Percentiles rank a stretch among this genome's conserved stretches.
Evolutionary conservation across 2,113 vertebrate species (phyloP).

Genomic region (Fregata magnificens): DNA sequence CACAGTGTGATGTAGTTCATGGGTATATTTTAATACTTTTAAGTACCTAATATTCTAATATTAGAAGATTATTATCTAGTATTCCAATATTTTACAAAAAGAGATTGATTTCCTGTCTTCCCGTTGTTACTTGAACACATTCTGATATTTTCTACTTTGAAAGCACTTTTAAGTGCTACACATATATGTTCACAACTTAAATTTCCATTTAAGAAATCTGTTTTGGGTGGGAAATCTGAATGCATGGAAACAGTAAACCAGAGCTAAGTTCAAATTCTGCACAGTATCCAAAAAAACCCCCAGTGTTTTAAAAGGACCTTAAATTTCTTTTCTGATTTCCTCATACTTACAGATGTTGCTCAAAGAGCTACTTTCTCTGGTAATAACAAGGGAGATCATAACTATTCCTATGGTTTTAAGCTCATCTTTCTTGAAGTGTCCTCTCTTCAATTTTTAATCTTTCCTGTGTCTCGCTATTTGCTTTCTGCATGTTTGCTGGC

Average conservation of each 20-base stretch:
- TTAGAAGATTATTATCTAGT: neutral
- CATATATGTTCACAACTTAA: neutral
- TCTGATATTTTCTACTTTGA: neutral
- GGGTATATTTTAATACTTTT: neutral
- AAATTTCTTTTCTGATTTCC: neutral
- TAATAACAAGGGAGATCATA: neutral
- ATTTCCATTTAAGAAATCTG: neutral
- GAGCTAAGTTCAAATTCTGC: neutral
- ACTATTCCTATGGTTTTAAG: neutral
- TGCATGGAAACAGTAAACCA: neutral
- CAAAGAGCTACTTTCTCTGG: neutral
- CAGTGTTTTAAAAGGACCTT: neutral
- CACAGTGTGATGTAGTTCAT: neutral
- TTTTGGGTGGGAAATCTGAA: neutral
- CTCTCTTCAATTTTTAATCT: neutral
- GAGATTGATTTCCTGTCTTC: neutral
- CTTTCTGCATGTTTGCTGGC: neutral
- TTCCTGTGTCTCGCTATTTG: fast-evolving
- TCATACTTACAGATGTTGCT: neutral
- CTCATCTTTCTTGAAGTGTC: neutral
- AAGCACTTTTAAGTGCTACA: neutral
- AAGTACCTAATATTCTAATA: neutral
- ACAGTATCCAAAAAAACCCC: neutral
- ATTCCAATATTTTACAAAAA: neutral
- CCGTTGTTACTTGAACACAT: neutral